Percentiles rank a stretch among this genome's conserved stretches.
These are phyloP conservation scores for Drosophila tristis DNA, from an alignment of 1,140 invertebrate species.

Conservation along the genomic window DNA sequence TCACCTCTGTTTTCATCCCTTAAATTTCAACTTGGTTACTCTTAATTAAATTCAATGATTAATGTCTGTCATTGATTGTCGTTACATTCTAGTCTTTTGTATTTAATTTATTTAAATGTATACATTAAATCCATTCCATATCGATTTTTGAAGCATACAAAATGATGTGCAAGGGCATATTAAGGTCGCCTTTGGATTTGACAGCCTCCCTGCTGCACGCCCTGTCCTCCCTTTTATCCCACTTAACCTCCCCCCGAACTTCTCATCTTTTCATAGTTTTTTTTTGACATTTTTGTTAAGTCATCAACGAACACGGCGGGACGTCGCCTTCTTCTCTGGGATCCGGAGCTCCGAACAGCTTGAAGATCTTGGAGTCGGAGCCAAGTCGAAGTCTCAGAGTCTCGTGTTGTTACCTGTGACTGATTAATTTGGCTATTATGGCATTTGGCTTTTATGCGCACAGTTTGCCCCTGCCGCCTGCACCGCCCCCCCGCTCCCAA, in stretches of 20 bases:
- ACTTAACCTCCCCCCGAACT: neutral
- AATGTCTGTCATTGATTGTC: too few species aligned
- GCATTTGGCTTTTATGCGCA: slow-evolving; percentile 81
- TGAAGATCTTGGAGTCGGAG: slow-evolving; percentile 10
- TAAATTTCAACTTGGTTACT: too few species aligned
- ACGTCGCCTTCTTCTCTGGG: slow-evolving; percentile 46
- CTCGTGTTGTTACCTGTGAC: slow-evolving; percentile 78
- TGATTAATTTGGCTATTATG: slow-evolving; percentile 83
- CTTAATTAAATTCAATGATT: too few species aligned
- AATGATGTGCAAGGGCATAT: slow-evolving; percentile 35
- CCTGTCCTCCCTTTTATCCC: too few species aligned
- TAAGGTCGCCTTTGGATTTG: slow-evolving; percentile 26
- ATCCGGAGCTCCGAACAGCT: slow-evolving; percentile 34
- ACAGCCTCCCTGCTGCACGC: neutral
- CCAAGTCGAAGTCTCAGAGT: slow-evolving; percentile 28
- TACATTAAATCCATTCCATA: neutral
- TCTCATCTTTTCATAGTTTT: slow-evolving; percentile 8
- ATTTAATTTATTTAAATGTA: slow-evolving; percentile 3
- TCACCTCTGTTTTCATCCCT: too few species aligned
- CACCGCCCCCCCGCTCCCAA: neutral
- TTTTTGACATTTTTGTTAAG: slow-evolving; percentile 81
- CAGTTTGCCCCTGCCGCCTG: slow-evolving; percentile 47
- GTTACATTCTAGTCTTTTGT: neutral
- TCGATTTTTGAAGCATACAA: neutral
- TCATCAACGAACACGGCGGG: slow-evolving; percentile 75